Base-by-base conservation (phyloP, 2,797 vertebrate genomes). In the Heliangelus exortis region DNA sequence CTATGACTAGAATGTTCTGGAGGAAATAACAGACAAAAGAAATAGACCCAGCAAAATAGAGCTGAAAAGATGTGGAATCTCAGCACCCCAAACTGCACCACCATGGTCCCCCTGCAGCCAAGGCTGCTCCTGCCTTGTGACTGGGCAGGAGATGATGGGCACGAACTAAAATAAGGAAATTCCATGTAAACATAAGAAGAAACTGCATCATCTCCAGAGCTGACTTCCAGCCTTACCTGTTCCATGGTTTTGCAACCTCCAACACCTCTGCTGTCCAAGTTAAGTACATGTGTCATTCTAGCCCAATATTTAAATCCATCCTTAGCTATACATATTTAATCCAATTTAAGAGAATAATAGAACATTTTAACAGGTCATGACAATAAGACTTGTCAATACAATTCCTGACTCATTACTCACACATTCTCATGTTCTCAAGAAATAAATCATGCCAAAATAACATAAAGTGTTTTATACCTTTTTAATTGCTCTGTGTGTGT, bases 291-390 rank as follows among this genome's bases (percentile, higher is more conserved):
- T 80, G 47, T 9, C 47, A 28, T 58, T 59, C 41, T 65, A 84
- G 62, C 73, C 62, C 50, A 58, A 3, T 43, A 74, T 58, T 93
- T 92, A 93, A 54, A 69, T 86, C 76, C 66, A 69, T 66, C 55
- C 47, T 62, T 66, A 54, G 0, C 3, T 55, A 90, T 47, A 78
- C 73, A 92, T 95, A 90, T 90, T 92, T 18, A 90, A 90, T 88
- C 66, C 62, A 63, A 50, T 86, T 89, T 73, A 74, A 73, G 12
- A 81, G 85, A 86, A 81, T 76, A 62, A 93, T 73, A 78, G 88
- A 95, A 84, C 31, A 90, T 84, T 88, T 93, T 81, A 93, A 92
- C 48, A 92, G 84, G 47, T 72, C 29, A 7, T 48, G 84, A 51
- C 61, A 59, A 47, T 53, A 79, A 84, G 87, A 29, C 13, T 36